Conservation (phyloP, 1,140 invertebrate genomes). For the Polypedilum pembai region DNA sequence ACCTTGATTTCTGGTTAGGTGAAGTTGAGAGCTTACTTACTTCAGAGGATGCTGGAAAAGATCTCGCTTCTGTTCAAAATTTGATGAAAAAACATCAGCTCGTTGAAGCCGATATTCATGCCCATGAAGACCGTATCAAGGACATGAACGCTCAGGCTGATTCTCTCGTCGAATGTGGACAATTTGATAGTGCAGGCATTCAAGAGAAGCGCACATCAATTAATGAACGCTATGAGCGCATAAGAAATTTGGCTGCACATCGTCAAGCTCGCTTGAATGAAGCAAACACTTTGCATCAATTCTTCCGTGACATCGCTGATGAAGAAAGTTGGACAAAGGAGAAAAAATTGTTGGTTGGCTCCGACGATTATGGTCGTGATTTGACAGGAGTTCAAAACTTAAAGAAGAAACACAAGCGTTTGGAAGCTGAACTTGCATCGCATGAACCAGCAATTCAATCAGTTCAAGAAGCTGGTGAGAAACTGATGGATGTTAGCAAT, state of each 20-base stretch:
- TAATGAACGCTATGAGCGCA: constrained; percentile 88
- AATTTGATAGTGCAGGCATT: constrained; percentile 89
- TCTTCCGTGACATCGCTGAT: constrained; percentile 98
- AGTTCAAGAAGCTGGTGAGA: constrained; percentile 92
- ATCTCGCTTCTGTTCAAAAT: constrained; percentile 97
- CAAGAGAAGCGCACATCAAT: constrained; percentile 88
- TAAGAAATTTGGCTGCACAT: constrained; percentile 87
- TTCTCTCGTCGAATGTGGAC: constrained; percentile 86
- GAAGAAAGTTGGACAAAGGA: constrained; percentile 99
- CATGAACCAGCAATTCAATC: constrained; percentile 96
- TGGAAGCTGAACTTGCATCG: constrained; percentile 90
- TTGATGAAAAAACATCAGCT: constrained; percentile 98
- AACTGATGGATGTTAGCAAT: constrained; percentile 95
- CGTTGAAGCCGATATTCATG: constrained; percentile 93
- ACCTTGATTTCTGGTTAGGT: constrained; percentile 99
- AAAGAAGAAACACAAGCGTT: constrained; percentile 95
- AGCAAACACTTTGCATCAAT: constrained; percentile 96
- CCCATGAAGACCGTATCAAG: constrained; percentile 92
- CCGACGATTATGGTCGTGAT: constrained; percentile 97
- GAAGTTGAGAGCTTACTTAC: constrained; percentile 96
- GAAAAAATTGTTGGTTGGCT: constrained; percentile 94
- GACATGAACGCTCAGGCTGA: constrained; percentile 93
- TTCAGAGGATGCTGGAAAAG: constrained; percentile 96
- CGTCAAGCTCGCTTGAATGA: constrained; percentile 84
- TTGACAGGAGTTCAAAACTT: constrained; percentile 96